Conservation (phyloP, 2,113 vertebrate species). For the Chloropsis cyanopogon region DNA sequence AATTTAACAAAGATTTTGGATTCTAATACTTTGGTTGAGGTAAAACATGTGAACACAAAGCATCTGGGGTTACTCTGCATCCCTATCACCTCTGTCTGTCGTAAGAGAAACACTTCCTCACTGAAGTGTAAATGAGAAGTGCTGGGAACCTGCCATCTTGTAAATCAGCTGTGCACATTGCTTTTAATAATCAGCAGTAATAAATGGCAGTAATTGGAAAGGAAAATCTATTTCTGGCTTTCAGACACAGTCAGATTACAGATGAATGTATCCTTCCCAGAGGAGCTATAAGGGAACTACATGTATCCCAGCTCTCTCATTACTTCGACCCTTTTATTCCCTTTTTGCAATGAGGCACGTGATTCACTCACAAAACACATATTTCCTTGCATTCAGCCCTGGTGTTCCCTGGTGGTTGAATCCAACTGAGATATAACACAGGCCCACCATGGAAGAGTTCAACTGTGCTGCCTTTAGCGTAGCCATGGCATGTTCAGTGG, state of each 20-base stretch:
- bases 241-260: neutral
- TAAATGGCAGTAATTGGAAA: slow-evolving; percentile 12
- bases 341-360: neutral
- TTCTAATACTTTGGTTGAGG: neutral
- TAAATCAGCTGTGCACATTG: neutral
- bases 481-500: neutral
- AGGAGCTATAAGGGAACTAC: neutral
- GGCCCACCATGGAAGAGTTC: neutral
- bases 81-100: neutral
- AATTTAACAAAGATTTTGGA: neutral
- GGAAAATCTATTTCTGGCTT: slow-evolving; percentile 10
- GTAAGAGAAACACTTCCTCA: neutral
- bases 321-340: neutral
- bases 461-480: neutral
- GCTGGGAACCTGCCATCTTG: neutral
- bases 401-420: neutral
- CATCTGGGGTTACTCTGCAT: neutral
- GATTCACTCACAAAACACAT: neutral
- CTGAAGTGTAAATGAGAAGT: neutral
- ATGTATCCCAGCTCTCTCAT: neutral
- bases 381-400: neutral
- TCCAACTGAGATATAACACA: neutral
- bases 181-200: neutral
- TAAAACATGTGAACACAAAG: neutral
- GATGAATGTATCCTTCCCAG: neutral